phyloP scores from a whole-genome alignment of 1,140 invertebrate genomes.

The Eufriesea mexicana region DNA sequence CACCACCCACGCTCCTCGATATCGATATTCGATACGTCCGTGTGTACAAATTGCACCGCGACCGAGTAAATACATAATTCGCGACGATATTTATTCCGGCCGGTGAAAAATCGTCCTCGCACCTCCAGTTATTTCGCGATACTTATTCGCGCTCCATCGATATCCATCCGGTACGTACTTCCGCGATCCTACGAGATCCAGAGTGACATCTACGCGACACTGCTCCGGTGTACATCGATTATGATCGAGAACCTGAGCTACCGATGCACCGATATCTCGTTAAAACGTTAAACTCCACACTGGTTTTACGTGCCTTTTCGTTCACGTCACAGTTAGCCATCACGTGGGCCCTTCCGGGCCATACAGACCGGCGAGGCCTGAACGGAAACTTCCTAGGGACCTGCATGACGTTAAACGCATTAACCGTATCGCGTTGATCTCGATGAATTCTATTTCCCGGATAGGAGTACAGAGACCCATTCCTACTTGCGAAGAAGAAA shows the following conservation, averaged over 20 bases:
- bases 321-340: too few relatives aligned
- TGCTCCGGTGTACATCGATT: background rate
- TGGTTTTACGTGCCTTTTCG: too few relatives aligned
- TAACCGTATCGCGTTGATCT: too few relatives aligned
- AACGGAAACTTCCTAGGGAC: too few relatives aligned
- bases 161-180: conserved; percentile 3
- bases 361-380: too few relatives aligned
- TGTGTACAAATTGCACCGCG: conserved; percentile 38
- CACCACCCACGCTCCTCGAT: background rate
- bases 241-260: background rate
- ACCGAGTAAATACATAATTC: conserved; percentile 53
- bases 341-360: too few relatives aligned
- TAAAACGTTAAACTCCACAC: too few relatives aligned
- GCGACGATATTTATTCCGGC: conserved; percentile 31
- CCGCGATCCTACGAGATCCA: background rate
- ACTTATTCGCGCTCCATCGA: conserved; percentile 4
- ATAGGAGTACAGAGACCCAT: too few relatives aligned
- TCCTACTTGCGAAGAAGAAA: too few relatives aligned
- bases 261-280: background rate
- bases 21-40: conserved; percentile 54
- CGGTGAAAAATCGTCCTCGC: conserved; percentile 16
- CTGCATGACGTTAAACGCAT: too few relatives aligned
- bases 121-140: background rate
- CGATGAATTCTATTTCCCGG: too few relatives aligned
- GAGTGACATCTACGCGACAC: too few relatives aligned